Conservation (phyloP, 2,113 vertebrate genomes). For the Poicephalus meyeri region DNA sequence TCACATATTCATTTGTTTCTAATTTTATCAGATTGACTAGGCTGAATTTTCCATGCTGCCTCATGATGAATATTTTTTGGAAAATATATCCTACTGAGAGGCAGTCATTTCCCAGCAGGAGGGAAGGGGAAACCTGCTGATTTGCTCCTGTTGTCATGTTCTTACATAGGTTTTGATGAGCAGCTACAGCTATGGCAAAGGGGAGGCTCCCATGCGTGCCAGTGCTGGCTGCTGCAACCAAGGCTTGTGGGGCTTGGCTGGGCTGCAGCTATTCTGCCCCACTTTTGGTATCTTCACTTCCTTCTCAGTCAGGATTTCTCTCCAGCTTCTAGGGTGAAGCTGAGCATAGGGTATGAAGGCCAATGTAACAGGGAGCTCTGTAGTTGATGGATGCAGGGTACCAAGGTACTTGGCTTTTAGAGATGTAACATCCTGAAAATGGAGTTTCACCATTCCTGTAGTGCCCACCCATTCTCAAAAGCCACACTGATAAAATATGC, state of each 20-base stretch:
- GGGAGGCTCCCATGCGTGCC: not conserved
- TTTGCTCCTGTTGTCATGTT: not conserved
- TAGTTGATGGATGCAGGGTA: not conserved
- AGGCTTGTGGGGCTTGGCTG: rapidly evolving
- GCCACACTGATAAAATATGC: not conserved
- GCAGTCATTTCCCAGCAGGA: not conserved
- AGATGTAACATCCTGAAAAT: not conserved
- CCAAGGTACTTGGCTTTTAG: not conserved
- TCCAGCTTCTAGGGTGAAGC: not conserved
- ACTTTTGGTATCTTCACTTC: not conserved
- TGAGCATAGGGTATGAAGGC: not conserved
- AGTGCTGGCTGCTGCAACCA: rapidly evolving
- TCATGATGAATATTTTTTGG: not conserved
- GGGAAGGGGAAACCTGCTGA: not conserved
- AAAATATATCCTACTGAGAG: not conserved
- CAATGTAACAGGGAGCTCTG: rapidly evolving
- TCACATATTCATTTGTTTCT: conserved; percentile 5
- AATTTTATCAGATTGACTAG: conserved; percentile 9
- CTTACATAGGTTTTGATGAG: not conserved
- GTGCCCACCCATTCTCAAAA: not conserved
- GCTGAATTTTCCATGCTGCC: not conserved
- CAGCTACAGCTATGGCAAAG: not conserved
- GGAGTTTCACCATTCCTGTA: not conserved
- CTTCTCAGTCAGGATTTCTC: not conserved
- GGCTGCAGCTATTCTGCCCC: not conserved